These are phyloP conservation scores for Phycodurus eques DNA, from an alignment of 2,113 vertebrate species.

Conservation along the genomic window DNA sequence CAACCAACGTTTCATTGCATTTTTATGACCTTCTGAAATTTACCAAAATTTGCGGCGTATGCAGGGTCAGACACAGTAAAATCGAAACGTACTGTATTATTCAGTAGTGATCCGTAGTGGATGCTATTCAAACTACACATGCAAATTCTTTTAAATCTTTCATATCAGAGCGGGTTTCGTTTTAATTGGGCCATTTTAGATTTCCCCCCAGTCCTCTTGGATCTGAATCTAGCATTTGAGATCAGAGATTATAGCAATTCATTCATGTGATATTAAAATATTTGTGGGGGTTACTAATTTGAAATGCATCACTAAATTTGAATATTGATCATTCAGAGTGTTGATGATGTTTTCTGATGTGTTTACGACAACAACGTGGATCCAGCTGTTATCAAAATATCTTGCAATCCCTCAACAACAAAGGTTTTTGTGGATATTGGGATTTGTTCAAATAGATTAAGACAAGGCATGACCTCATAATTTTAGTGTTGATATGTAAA, in stretches of 20 bases:
- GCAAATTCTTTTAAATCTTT: neutral
- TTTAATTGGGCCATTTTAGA: neutral
- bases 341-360: slow-evolving; percentile 12
- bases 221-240: neutral
- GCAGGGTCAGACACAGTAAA: neutral
- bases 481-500: slow-evolving; percentile 33
- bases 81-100: neutral
- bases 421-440: slow-evolving; percentile 26
- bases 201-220: neutral
- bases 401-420: slow-evolving; percentile 35
- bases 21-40: neutral
- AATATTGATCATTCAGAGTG: neutral
- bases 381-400: slow-evolving; percentile 27
- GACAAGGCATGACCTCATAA: slow-evolving; percentile 26
- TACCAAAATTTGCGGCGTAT: neutral
- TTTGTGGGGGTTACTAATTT: neutral
- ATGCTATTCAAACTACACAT: neutral
- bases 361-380: slow-evolving; percentile 31
- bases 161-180: neutral
- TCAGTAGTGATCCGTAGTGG: too few relatives aligned
- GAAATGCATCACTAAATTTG: neutral
- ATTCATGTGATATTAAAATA: neutral
- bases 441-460: slow-evolving; percentile 31
- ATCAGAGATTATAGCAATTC: neutral
- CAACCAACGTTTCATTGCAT: neutral